Evolutionary conservation across 2,888 invertebrate species (phyloP).

Genomic region (Mythimna ferrago): DNA sequence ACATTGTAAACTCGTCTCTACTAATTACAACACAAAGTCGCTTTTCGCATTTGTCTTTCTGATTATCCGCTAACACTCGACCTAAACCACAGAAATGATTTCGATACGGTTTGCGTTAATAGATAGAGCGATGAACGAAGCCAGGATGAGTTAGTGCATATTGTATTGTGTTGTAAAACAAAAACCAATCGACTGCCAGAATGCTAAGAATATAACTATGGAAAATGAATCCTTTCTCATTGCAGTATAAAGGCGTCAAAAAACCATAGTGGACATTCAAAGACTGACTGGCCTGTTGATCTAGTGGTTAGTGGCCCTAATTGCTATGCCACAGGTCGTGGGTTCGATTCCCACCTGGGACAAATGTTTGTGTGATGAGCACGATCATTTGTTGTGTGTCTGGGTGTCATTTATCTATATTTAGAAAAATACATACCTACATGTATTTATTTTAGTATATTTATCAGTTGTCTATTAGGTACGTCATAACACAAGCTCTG

Average conservation of each 20-base stretch:
- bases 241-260: conserved; percentile 30
- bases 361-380: too few species aligned
- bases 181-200: conserved; percentile 28
- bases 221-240: conserved; percentile 37
- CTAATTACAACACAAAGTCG: background rate
- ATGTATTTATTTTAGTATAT: too few species aligned
- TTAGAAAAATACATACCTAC: too few species aligned
- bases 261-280: conserved; percentile 24
- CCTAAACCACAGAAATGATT: background rate
- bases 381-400: too few species aligned
- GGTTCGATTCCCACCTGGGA: too few species aligned
- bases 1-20: background rate
- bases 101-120: background rate
- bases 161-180: conserved; percentile 15
- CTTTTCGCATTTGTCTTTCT: background rate
- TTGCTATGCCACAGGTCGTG: too few species aligned
- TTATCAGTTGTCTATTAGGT: too few species aligned
- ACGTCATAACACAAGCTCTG: too few species aligned
- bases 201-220: conserved; percentile 20
- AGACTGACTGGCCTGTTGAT: background rate
- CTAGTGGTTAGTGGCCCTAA: too few species aligned
- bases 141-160: background rate
- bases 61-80: background rate
- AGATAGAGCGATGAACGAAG: background rate
- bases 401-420: too few species aligned